Conservation (phyloP, 2,888 invertebrate species). For the Linnaemya tessellans region DNA sequence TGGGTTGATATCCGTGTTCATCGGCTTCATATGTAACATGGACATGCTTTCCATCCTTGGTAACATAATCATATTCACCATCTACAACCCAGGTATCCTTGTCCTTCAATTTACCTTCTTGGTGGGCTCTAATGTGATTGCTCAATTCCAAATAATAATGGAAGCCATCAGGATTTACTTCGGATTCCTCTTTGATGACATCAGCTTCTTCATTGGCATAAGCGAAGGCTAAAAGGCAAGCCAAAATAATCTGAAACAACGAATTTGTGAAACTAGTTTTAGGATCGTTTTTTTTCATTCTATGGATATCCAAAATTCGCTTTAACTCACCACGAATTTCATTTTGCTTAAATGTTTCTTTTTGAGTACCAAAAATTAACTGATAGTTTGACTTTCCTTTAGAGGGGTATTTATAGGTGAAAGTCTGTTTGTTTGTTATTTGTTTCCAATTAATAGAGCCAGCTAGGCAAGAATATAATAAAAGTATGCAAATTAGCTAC, state of each 20-base stretch:
- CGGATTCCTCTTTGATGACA: background rate
- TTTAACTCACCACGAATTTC: background rate
- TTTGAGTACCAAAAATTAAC: background rate
- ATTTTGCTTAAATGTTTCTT: slow-evolving; percentile 1
- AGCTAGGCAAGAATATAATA: too few species aligned
- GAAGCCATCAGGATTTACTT: background rate
- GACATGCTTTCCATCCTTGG: background rate
- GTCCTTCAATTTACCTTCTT: background rate
- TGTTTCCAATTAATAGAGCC: too few species aligned
- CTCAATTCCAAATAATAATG: background rate
- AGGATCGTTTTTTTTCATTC: too few species aligned
- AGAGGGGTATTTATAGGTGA: background rate
- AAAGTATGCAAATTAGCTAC: too few species aligned
- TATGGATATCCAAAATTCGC: background rate
- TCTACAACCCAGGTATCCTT: background rate
- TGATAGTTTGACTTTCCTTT: background rate
- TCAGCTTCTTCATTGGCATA: background rate
- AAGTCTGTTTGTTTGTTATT: too few species aligned
- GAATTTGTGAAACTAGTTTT: background rate
- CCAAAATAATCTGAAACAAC: background rate
- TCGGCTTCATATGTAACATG: background rate
- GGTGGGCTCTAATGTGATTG: background rate
- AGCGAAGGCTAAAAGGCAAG: background rate
- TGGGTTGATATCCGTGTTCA: background rate
- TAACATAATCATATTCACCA: slow-evolving; percentile 1